These are phyloP conservation scores for Xestia sexstrigata DNA, from an alignment of 2,888 invertebrate species.

Conservation along the genomic window DNA sequence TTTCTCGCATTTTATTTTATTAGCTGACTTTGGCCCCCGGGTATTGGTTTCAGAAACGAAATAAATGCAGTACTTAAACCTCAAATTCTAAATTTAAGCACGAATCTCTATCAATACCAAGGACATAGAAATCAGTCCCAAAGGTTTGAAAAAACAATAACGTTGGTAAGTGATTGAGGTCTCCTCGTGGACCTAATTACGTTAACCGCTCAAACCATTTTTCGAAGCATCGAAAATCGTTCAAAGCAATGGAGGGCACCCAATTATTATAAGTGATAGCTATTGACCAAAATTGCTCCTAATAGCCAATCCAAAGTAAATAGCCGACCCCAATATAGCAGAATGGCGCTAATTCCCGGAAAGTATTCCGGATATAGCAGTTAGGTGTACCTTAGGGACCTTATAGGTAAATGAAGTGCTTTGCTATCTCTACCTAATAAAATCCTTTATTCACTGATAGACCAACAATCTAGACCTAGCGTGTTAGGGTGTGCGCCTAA, in stretches of 20 bases:
- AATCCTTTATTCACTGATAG: not conserved
- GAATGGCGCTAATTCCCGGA: slow-evolving; percentile 30
- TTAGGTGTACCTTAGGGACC: slow-evolving; percentile 1
- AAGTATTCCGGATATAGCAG: slow-evolving; percentile 8
- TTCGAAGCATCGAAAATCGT: slow-evolving; percentile 28
- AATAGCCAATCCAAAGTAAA: slow-evolving; percentile 45
- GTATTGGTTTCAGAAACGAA: no score
- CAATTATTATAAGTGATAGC: slow-evolving; percentile 52
- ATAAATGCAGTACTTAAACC: no score
- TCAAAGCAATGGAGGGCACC: slow-evolving; percentile 31
- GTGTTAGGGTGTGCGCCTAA: not conserved
- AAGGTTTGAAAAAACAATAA: not conserved
- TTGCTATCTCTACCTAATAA: not conserved
- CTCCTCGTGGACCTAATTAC: slow-evolving; percentile 25
- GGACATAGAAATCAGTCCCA: slow-evolving; percentile 7
- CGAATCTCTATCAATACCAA: not conserved
- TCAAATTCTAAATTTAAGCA: not conserved
- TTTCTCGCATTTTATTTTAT: no score
- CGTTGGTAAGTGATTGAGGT: slow-evolving; percentile 24
- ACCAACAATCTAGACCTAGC: not conserved
- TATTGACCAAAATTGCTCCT: slow-evolving; percentile 40
- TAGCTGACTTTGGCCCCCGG: no score
- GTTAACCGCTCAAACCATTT: slow-evolving; percentile 14
- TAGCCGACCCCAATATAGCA: slow-evolving; percentile 33
- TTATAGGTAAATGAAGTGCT: slow-evolving; percentile 17